Percentiles rank a stretch among this genome's conserved stretches.
These are phyloP conservation scores for Solea senegalensis DNA, from an alignment of 2,113 vertebrate genomes.

Conservation along the genomic window DNA sequence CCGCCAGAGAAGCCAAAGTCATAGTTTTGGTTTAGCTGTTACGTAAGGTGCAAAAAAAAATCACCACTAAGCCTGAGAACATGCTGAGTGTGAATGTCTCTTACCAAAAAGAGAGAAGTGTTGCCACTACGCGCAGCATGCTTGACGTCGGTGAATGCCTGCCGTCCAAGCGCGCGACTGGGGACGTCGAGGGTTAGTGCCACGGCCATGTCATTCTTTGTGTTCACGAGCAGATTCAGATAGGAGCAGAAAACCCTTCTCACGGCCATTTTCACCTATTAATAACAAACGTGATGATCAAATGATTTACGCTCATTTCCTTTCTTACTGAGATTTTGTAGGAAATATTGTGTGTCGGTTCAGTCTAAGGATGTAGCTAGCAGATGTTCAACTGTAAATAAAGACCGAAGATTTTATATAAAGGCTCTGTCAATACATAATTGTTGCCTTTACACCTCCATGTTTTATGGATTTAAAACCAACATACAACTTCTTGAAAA, in stretches of 20 bases:
- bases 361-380: too few relatives aligned
- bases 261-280: conserved; percentile 78
- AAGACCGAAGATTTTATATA: too few relatives aligned
- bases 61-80: not conserved
- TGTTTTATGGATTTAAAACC: not conserved
- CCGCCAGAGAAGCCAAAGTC: not conserved
- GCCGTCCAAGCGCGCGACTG: conserved; percentile 84
- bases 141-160: conserved; percentile 90
- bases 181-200: conserved; percentile 88
- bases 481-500: not conserved
- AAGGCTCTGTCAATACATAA: not conserved
- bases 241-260: conserved; percentile 88
- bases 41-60: not conserved
- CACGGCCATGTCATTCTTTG: conserved; percentile 90
- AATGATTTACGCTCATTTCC: too few relatives aligned
- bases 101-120: conserved; percentile 93
- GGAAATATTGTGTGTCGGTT: too few relatives aligned
- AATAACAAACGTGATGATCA: not conserved
- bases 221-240: conserved; percentile 90
- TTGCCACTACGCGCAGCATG: conserved; percentile 80
- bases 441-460: not conserved
- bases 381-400: too few relatives aligned
- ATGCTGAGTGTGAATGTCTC: not conserved
- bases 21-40: not conserved
- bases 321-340: too few relatives aligned